A percentile compares a stretch with the other conserved stretches of the same genome.
Conservation (phyloP, 2,797 vertebrate genomes). For the Sylvia borin region DNA sequence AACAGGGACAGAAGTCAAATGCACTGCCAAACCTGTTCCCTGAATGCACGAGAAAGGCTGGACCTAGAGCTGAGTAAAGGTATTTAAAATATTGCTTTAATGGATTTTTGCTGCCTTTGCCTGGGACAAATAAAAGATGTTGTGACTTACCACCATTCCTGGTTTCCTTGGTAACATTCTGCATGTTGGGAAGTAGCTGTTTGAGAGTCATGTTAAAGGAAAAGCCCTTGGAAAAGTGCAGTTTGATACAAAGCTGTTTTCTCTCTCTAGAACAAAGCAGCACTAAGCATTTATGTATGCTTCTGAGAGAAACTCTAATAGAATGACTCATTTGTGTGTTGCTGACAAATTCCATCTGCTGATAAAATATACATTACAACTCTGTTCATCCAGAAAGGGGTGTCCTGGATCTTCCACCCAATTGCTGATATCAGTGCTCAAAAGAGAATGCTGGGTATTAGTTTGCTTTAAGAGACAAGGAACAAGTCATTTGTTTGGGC, state of each 20-base stretch:
- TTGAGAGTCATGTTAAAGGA: constrained; percentile 5
- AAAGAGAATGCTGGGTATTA: neutral
- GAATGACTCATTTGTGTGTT: neutral
- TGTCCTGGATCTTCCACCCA: neutral
- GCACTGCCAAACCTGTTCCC: neutral
- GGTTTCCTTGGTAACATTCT: constrained; percentile 53
- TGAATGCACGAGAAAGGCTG: neutral
- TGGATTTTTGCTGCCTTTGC: neutral
- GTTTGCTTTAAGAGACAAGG: neutral
- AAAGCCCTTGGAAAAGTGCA: neutral
- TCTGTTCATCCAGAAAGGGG: neutral
- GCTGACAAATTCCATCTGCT: neutral
- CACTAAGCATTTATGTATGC: neutral
- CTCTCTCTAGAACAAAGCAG: neutral
- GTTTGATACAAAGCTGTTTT: neutral
- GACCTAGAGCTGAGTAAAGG: neutral
- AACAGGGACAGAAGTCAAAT: neutral
- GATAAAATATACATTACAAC: neutral
- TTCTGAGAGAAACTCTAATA: neutral
- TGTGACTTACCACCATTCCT: constrained; percentile 6
- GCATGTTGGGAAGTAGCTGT: neutral
- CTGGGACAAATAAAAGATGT: constrained; percentile 20
- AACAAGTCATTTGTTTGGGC: neutral
- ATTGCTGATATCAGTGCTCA: neutral
- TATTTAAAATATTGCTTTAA: neutral